A percentile compares a stretch with the other conserved stretches of the same genome.
These are phyloP conservation scores for Pachyramphus minor DNA, from an alignment of 2,113 vertebrate genomes.

Conservation along the genomic window DNA sequence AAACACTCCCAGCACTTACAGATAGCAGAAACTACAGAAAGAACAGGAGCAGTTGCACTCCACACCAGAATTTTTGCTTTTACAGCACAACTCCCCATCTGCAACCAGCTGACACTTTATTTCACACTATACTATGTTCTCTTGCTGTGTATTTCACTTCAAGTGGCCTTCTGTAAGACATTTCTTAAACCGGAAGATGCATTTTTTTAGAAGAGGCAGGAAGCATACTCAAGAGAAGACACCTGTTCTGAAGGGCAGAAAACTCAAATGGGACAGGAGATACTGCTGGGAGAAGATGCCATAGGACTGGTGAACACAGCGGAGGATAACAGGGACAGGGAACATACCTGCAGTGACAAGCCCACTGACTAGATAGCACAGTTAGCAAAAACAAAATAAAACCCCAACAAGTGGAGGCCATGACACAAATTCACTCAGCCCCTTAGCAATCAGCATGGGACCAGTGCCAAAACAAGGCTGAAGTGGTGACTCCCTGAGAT, in stretches of 20 bases:
- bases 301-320: not conserved
- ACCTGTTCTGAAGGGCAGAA: not conserved
- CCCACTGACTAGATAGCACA: fast-evolving
- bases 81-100: not conserved
- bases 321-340: not conserved
- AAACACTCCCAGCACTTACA: not conserved
- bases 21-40: not conserved
- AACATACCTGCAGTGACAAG: not conserved
- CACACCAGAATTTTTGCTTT: not conserved
- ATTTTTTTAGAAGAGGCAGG: not conserved
- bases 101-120: not conserved
- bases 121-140: not conserved
- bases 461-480: not conserved
- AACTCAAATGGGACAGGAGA: not conserved
- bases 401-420: fast-evolving
- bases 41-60: not conserved
- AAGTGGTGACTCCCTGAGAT: not conserved
- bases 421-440: not conserved
- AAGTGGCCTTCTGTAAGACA: not conserved
- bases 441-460: not conserved
- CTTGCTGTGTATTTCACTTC: not conserved
- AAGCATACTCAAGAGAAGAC: not conserved
- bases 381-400: not conserved
- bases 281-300: not conserved
- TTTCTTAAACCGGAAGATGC: not conserved